phyloP scores from a whole-genome alignment of 2,888 invertebrate genomes.

The Oeneis ivallda region DNA sequence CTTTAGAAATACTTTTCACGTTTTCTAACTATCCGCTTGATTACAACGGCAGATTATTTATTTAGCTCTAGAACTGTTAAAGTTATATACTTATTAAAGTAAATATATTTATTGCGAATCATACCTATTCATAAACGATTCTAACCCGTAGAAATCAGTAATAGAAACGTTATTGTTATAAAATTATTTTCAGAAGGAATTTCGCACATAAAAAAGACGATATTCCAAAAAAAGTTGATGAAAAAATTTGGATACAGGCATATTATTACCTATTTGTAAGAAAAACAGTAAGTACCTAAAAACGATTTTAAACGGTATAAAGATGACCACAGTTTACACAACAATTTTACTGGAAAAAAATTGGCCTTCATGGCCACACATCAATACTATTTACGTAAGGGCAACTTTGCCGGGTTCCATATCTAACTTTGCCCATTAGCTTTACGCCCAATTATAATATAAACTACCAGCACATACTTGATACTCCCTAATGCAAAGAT shows the following conservation, averaged over 20 bases:
- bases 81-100: background rate
- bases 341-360: slow-evolving; percentile 14
- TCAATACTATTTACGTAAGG: background rate
- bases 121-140: background rate
- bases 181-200: background rate
- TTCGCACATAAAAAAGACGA: background rate
- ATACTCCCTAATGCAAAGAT: too few species aligned
- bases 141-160: background rate
- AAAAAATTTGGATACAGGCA: background rate
- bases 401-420: background rate
- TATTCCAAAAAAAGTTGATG: background rate
- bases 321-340: slow-evolving; percentile 8
- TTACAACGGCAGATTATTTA: background rate
- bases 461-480: too few species aligned
- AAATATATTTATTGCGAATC: slow-evolving; percentile 8
- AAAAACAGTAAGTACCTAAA: background rate
- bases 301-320: too few species aligned
- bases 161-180: background rate
- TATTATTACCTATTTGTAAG: background rate
- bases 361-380: slow-evolving; percentile 19
- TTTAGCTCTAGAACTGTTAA: background rate
- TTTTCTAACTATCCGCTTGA: too few species aligned
- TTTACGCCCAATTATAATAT: too few species aligned
- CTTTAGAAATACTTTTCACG: too few species aligned
- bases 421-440: slow-evolving; percentile 3